Conservation (phyloP, 2,888 invertebrate species). For the Drosophila crucigera region DNA sequence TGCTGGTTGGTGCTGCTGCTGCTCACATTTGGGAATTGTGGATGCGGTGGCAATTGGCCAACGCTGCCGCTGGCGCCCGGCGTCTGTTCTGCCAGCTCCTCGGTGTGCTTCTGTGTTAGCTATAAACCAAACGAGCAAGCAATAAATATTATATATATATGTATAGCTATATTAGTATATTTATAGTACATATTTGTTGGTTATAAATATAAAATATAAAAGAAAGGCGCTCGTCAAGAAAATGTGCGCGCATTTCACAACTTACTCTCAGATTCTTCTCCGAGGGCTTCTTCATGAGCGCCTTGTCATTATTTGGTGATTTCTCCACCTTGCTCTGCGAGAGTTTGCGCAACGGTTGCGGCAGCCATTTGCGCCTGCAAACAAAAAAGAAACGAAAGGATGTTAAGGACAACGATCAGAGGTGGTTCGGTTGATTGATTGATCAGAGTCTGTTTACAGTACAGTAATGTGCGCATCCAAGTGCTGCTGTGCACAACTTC, state of each 20-base stretch:
- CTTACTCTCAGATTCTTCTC: conserved; percentile 94
- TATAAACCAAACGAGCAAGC: conserved; percentile 41
- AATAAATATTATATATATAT: conserved; percentile 19
- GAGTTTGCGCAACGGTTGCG: conserved; percentile 93
- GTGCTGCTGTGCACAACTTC: conserved; percentile 58
- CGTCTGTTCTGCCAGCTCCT: conserved; percentile 78
- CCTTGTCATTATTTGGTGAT: conserved; percentile 86
- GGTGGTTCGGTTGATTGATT: not conserved
- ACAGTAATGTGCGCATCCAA: conserved; percentile 64
- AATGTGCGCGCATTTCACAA: conserved; percentile 27
- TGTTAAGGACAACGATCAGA: not conserved
- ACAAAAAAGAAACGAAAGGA: conserved; percentile 4
- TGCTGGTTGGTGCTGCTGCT: conserved; percentile 52
- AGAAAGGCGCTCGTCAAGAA: conserved; percentile 17
- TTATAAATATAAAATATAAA: conserved; percentile 62
- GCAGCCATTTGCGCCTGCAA: conserved; percentile 94
- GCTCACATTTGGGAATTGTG: conserved; percentile 7
- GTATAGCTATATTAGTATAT: conserved; percentile 5
- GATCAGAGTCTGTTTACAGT: conserved; percentile 19
- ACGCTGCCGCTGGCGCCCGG: conserved; percentile 56
- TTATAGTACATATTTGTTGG: conserved; percentile 18
- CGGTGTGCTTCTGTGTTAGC: conserved; percentile 84
- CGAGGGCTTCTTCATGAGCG: conserved; percentile 92
- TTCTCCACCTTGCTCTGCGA: conserved; percentile 96
- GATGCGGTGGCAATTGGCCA: conserved; percentile 49